Conservation (phyloP, 1,140 invertebrate genomes). For the Nephila pilipes region DNA sequence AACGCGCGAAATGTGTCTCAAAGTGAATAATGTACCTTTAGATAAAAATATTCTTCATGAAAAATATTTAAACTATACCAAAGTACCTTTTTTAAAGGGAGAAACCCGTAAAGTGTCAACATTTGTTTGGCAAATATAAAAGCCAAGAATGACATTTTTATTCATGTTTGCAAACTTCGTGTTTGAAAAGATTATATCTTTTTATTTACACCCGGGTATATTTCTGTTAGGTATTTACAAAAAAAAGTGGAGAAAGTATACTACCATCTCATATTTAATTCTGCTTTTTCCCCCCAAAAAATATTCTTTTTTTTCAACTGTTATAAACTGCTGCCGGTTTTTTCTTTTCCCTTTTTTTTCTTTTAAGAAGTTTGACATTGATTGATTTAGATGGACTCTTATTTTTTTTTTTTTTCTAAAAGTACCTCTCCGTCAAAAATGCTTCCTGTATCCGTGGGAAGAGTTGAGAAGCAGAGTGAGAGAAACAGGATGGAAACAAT, state of each 20-base stretch:
- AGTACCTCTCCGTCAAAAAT: background rate
- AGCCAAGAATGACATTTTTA: slow-evolving; percentile 3
- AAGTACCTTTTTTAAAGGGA: no score
- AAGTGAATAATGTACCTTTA: no score
- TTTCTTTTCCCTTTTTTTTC: background rate
- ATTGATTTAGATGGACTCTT: background rate
- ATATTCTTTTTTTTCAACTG: background rate
- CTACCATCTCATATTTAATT: background rate
- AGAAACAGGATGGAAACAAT: background rate
- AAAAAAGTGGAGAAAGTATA: background rate
- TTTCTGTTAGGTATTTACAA: background rate
- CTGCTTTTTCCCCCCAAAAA: background rate
- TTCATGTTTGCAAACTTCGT: background rate
- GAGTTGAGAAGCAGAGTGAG: background rate
- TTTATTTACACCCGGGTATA: background rate
- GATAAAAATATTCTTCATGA: no score
- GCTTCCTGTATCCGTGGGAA: background rate
- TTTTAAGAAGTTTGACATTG: background rate
- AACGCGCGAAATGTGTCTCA: no score
- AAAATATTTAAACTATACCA: no score
- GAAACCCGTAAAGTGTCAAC: background rate
- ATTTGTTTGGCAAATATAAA: background rate
- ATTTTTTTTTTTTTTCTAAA: background rate
- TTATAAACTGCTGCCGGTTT: background rate
- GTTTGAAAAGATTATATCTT: background rate